Conservation (phyloP, 2,113 vertebrate species). For the Strix uralensis region DNA sequence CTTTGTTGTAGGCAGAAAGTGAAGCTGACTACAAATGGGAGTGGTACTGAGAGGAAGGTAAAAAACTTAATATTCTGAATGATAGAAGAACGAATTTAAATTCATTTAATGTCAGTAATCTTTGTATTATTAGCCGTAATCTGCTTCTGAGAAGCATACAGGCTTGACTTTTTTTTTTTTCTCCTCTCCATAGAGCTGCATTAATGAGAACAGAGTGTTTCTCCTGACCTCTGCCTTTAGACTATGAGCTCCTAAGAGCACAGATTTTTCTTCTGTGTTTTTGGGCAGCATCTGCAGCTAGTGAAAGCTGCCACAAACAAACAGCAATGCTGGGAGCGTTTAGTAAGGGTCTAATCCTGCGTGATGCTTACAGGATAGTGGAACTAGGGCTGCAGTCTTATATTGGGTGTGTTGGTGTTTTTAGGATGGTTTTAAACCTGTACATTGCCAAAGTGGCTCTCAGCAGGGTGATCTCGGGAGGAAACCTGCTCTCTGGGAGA, state of each 20-base stretch:
- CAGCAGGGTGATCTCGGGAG: neutral
- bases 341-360: neutral
- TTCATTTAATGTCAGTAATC: slow-evolving; percentile 38
- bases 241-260: neutral
- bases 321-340: neutral
- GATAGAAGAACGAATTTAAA: slow-evolving; percentile 30
- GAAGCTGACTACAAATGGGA: neutral
- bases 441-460: neutral
- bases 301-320: neutral
- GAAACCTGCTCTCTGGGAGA: neutral
- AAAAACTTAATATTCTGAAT: slow-evolving; percentile 18
- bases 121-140: slow-evolving; percentile 35
- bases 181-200: neutral
- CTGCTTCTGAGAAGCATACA: slow-evolving; percentile 18
- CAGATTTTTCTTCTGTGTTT: neutral
- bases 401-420: neutral
- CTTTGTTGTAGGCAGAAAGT: neutral
- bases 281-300: neutral
- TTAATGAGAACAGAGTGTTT: slow-evolving; percentile 5
- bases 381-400: neutral
- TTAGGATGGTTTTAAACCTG: neutral
- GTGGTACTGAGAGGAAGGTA: neutral
- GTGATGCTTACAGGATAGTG: neutral
- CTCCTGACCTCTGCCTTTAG: slow-evolving; percentile 5
- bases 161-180: neutral